Conservation (phyloP, 2,888 invertebrate genomes). For the Oithona nana region DNA sequence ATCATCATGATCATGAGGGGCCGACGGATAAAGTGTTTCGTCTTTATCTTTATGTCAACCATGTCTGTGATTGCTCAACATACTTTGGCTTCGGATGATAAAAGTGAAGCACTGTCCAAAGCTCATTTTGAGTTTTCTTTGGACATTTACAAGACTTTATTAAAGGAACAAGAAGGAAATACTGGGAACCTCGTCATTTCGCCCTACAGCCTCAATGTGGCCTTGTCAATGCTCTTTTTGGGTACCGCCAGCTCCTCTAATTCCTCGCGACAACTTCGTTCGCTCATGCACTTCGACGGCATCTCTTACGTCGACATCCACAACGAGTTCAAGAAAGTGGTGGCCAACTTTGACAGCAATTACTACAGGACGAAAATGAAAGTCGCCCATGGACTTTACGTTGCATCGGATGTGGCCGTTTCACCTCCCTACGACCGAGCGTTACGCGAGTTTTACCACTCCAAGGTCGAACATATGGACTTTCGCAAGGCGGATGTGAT, state of each 20-base stretch:
- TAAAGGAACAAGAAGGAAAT: constrained; percentile 20
- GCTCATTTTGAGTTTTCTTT: constrained; percentile 25
- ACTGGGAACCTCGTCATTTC: constrained; percentile 14
- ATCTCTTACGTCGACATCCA: constrained; percentile 22
- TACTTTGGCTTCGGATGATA: neutral
- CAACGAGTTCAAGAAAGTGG: constrained; percentile 22
- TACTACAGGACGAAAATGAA: constrained; percentile 20
- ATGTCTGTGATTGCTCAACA: neutral
- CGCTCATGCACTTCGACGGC: constrained; percentile 23
- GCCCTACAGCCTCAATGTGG: constrained; percentile 23
- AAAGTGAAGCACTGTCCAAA: constrained; percentile 20
- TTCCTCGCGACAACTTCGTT: constrained; percentile 23
- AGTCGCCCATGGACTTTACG: constrained; percentile 20
- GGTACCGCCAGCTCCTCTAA: constrained; percentile 24
- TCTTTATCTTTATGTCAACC: neutral
- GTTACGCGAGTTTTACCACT: constrained; percentile 24
- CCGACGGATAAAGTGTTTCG: too few relatives aligned
- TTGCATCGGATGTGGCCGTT: constrained; percentile 22
- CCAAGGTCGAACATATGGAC: constrained; percentile 23
- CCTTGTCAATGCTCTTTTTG: constrained; percentile 24
- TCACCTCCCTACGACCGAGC: constrained; percentile 22
- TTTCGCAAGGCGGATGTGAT: constrained; percentile 22
- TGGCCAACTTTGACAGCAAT: constrained; percentile 19
- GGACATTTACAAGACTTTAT: constrained; percentile 22
- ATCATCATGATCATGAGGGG: too few relatives aligned